Evolutionary conservation across 2,113 vertebrate species (phyloP).

Genomic region (Prionailurus viverrinus): DNA sequence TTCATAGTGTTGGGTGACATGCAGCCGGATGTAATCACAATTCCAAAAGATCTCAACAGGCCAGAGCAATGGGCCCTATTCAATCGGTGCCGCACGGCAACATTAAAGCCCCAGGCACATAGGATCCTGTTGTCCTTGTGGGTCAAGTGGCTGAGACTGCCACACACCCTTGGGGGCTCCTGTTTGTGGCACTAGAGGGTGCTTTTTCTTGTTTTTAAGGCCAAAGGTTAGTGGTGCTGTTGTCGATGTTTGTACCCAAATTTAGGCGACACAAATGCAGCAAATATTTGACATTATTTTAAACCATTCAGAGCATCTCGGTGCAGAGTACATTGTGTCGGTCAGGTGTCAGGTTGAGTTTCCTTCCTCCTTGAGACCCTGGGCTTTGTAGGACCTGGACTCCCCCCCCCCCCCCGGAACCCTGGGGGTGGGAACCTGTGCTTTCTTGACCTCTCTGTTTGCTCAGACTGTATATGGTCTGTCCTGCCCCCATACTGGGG

Average conservation of each 20-base stretch:
- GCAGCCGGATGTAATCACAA: background rate
- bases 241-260: background rate
- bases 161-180: rapidly evolving
- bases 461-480: background rate
- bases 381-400: background rate
- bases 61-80: background rate
- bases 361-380: rapidly evolving
- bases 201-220: background rate
- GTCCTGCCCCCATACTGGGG: background rate
- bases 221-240: background rate
- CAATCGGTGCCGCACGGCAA: rapidly evolving
- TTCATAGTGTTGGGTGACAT: background rate
- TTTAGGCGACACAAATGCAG: background rate
- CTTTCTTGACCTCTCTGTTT: background rate
- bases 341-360: background rate
- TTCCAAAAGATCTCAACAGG: background rate
- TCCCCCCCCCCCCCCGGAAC: background rate
- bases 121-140: background rate
- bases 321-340: background rate
- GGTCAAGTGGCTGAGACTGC: rapidly evolving
- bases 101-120: rapidly evolving
- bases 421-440: background rate
- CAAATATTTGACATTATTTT: background rate
- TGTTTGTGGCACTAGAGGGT: background rate
- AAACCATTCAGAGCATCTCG: background rate